Evolutionary conservation across 2,888 invertebrate genomes (phyloP).

Genomic region (Sericinus montela): DNA sequence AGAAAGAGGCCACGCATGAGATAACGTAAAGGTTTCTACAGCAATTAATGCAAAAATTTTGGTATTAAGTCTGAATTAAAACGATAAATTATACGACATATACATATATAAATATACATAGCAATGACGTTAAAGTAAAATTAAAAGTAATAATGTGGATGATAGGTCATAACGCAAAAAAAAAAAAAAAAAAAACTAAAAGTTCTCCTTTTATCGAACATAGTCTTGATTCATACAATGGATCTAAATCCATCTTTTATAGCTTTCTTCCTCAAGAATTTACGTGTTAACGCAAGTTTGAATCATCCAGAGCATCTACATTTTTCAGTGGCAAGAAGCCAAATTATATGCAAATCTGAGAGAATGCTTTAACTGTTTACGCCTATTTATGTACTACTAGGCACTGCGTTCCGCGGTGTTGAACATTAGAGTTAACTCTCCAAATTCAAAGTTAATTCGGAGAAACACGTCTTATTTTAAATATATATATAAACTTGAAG

Average conservation of each 20-base stretch:
- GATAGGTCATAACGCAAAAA: too few species aligned
- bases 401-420: conserved; percentile 10
- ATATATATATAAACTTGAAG: too few species aligned
- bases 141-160: too few species aligned
- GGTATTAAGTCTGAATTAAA: too few species aligned
- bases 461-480: conserved; percentile 13
- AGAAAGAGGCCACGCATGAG: too few species aligned
- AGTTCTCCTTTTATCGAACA: too few species aligned
- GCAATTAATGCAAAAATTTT: too few species aligned
- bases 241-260: conserved; percentile 4
- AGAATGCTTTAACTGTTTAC: conserved; percentile 15
- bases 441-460: conserved; percentile 12
- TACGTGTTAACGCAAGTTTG: background rate
- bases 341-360: conserved; percentile 24
- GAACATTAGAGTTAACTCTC: conserved; percentile 3
- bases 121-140: too few species aligned
- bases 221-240: background rate
- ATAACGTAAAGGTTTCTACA: too few species aligned
- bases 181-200: too few species aligned
- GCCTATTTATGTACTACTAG: conserved; percentile 13
- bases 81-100: too few species aligned
- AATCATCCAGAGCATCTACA: conserved; percentile 19
- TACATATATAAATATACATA: too few species aligned
- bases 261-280: background rate
- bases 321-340: conserved; percentile 25